Percentiles rank a stretch among this genome's conserved stretches.
Conservation (phyloP, 2,113 vertebrate species). For the Archilochus colubris region DNA sequence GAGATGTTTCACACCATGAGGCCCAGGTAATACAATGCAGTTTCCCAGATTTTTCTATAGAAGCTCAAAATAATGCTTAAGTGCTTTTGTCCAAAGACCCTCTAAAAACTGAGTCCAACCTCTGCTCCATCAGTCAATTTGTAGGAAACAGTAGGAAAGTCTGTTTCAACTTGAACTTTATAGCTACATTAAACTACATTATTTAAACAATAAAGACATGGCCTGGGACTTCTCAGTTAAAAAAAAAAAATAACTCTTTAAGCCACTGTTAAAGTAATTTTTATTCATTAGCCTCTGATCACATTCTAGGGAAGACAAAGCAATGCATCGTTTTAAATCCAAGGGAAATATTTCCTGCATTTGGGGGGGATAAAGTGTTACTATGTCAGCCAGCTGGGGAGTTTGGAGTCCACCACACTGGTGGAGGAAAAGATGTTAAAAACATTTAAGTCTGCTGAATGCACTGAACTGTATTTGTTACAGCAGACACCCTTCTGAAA, state of each 20-base stretch:
- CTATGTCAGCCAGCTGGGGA: background rate
- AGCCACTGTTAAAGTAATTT: background rate
- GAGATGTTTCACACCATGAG: slow-evolving; percentile 32
- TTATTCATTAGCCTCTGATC: background rate
- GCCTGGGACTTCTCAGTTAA: background rate
- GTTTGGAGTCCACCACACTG: background rate
- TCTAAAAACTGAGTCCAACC: background rate
- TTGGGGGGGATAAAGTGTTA: background rate
- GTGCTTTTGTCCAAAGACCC: background rate
- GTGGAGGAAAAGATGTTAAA: background rate
- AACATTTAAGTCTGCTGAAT: background rate
- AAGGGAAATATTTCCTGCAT: background rate
- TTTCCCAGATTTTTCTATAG: slow-evolving; percentile 24
- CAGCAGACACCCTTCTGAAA: background rate
- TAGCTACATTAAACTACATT: background rate
- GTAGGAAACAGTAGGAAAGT: background rate
- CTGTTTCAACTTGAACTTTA: background rate
- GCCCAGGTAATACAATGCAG: background rate
- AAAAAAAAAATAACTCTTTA: background rate
- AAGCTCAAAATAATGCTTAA: slow-evolving; percentile 19
- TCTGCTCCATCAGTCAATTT: background rate
- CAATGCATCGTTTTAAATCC: background rate
- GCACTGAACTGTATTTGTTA: background rate
- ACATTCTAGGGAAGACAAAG: background rate
- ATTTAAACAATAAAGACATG: background rate